Evolutionary conservation across 1,140 invertebrate species (phyloP).

Genomic region (Drosophila athabasca): DNA sequence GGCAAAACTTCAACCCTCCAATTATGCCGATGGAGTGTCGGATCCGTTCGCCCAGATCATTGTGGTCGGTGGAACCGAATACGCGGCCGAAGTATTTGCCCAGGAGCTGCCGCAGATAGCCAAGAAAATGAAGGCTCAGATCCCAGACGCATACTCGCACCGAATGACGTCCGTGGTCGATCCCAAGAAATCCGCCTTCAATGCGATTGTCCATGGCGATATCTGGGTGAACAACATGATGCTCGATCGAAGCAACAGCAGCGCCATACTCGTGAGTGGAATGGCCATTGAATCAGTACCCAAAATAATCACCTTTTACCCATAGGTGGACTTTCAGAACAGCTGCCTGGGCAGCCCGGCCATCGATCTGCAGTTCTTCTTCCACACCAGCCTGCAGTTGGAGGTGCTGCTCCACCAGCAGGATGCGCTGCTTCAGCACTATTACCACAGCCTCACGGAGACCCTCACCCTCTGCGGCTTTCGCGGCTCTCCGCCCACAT

Average conservation of each 20-base stretch:
- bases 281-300: background rate
- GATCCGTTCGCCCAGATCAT: slow-evolving; percentile 30
- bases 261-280: slow-evolving; percentile 84
- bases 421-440: slow-evolving; percentile 71
- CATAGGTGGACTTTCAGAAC: slow-evolving; percentile 74
- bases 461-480: slow-evolving; percentile 77
- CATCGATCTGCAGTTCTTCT: slow-evolving; percentile 68
- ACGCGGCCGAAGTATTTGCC: slow-evolving; percentile 59
- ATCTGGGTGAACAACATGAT: slow-evolving; percentile 88
- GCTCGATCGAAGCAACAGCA: slow-evolving; percentile 84
- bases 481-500: slow-evolving; percentile 68
- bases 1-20: slow-evolving; percentile 29
- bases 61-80: slow-evolving; percentile 57
- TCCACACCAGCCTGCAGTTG: slow-evolving; percentile 66
- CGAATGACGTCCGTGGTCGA: slow-evolving; percentile 43
- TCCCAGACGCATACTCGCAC: slow-evolving; percentile 41
- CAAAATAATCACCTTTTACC: background rate
- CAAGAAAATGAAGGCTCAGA: slow-evolving; percentile 69
- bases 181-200: slow-evolving; percentile 50
- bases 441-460: slow-evolving; percentile 57
- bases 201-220: slow-evolving; percentile 87
- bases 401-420: slow-evolving; percentile 61
- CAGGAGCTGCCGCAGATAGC: slow-evolving; percentile 83
- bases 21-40: slow-evolving; percentile 33
- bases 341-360: slow-evolving; percentile 63